phyloP scores from a whole-genome alignment of 2,797 vertebrate genomes.

The Pseudopleuronectes americanus region DNA sequence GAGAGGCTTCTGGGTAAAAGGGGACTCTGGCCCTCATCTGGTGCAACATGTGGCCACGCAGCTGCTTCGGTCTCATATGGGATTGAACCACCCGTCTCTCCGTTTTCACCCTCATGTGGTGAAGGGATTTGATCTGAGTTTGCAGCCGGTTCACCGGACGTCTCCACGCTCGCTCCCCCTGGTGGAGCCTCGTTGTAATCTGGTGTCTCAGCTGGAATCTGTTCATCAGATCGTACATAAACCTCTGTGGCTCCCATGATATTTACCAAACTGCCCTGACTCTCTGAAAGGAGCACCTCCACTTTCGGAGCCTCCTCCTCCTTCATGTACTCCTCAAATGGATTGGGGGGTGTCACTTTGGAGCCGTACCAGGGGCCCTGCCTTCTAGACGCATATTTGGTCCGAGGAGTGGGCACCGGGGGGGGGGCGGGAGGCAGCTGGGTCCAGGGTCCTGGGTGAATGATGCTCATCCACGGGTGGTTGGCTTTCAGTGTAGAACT shows the following conservation, averaged over 20 bases:
- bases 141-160: background rate
- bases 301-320: slow-evolving; percentile 4
- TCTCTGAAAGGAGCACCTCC: slow-evolving; percentile 52
- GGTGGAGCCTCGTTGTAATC: background rate
- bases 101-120: background rate
- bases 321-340: slow-evolving; percentile 58
- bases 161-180: background rate
- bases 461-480: slow-evolving; percentile 88
- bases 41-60: background rate
- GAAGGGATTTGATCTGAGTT: background rate
- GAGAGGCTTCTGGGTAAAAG: slow-evolving; percentile 89
- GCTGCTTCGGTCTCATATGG: background rate
- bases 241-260: background rate
- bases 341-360: slow-evolving; percentile 56
- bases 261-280: background rate
- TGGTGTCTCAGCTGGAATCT: background rate
- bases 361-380: slow-evolving; percentile 22
- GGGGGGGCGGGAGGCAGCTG: slow-evolving; percentile 79
- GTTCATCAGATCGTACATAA: background rate
- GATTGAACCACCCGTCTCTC: background rate
- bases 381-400: slow-evolving; percentile 47
- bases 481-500: slow-evolving; percentile 39
- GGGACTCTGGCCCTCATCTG: slow-evolving; percentile 44
- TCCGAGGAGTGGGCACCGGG: slow-evolving; percentile 35
- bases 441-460: slow-evolving; percentile 88